phyloP scores from a whole-genome alignment of 2,797 vertebrate genomes.

The Falco naumanni region DNA sequence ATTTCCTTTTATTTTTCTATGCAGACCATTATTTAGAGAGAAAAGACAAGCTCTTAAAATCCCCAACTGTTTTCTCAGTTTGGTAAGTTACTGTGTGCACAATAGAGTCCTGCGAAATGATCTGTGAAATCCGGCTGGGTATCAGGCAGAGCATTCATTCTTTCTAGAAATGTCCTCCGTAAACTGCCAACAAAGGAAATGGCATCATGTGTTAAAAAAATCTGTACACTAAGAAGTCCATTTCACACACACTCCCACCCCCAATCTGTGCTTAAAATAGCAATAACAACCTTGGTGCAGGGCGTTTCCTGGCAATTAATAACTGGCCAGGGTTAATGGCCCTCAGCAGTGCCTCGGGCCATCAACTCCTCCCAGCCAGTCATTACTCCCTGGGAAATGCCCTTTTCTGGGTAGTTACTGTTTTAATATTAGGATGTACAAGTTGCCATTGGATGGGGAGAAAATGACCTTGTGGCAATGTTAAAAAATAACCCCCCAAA shows the following conservation, averaged over 20 bases:
- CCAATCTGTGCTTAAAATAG: conserved; percentile 43
- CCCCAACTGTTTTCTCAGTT: neutral
- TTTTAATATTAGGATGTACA: conserved; percentile 39
- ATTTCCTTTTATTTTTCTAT: neutral
- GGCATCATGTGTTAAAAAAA: neutral
- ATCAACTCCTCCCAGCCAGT: conserved; percentile 57
- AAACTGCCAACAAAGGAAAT: conserved; percentile 18
- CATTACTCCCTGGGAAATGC: conserved; percentile 62
- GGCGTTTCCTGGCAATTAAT: conserved; percentile 57
- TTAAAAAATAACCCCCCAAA: neutral
- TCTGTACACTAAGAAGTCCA: neutral
- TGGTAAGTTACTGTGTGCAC: neutral
- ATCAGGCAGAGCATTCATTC: neutral
- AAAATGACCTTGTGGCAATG: neutral
- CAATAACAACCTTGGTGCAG: conserved; percentile 42
- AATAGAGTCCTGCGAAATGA: neutral
- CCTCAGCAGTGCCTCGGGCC: conserved; percentile 57
- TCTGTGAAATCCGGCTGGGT: neutral
- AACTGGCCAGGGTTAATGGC: conserved; percentile 48
- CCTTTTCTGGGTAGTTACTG: conserved; percentile 35
- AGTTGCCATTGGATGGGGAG: neutral
- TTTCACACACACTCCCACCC: neutral
- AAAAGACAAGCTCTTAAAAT: neutral
- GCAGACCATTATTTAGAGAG: neutral
- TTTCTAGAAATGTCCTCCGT: neutral